A percentile compares a stretch with the other conserved stretches of the same genome.
Conservation (phyloP, 2,113 vertebrate genomes). For the Trematocara zebra region DNA sequence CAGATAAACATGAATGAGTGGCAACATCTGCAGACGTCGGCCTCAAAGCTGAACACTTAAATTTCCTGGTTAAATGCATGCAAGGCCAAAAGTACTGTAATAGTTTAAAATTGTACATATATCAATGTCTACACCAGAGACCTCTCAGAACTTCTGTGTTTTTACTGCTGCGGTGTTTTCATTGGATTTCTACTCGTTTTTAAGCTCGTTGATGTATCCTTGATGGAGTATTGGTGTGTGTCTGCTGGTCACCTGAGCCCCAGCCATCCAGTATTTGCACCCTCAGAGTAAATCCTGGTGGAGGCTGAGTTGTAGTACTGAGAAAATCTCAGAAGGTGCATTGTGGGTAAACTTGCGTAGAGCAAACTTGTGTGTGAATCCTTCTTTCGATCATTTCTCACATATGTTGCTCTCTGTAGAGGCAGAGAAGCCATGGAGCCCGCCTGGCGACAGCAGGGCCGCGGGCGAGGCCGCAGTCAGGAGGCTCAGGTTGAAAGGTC, state of each 20-base stretch:
- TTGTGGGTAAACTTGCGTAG: background rate
- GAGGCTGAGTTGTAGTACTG: background rate
- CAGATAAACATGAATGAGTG: accelerated
- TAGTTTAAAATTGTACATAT: accelerated
- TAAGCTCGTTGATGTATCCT: background rate
- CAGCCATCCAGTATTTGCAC: background rate
- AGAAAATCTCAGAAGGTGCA: background rate
- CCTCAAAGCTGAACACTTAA: background rate
- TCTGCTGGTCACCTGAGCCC: background rate
- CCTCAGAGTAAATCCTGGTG: background rate
- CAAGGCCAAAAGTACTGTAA: background rate
- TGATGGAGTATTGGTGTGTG: background rate
- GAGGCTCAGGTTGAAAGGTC: constrained; percentile 38
- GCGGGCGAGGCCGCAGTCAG: constrained; percentile 77
- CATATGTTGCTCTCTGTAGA: accelerated
- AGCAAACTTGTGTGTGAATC: accelerated
- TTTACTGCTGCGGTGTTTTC: background rate
- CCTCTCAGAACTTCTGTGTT: accelerated
- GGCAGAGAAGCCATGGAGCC: constrained; percentile 74
- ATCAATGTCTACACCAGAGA: background rate
- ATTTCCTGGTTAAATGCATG: background rate
- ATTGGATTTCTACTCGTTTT: background rate
- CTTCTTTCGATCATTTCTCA: background rate
- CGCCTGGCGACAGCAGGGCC: constrained; percentile 81
- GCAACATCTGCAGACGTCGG: background rate